Conservation (phyloP, 2,888 invertebrate genomes). For the Urechis unicinctus region DNA sequence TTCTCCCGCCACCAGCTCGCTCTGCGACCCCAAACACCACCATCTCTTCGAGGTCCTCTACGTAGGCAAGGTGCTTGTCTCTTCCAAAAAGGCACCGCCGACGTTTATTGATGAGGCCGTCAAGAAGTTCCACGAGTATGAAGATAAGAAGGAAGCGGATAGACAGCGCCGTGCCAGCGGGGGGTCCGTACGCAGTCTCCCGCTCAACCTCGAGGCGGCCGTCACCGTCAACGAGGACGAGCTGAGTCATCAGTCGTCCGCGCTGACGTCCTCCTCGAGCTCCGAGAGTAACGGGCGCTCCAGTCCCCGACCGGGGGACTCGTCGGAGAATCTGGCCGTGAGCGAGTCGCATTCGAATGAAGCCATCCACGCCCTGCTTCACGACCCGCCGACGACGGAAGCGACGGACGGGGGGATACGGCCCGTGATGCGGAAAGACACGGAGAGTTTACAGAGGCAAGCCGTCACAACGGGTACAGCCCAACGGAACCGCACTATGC, state of each 20-base stretch:
- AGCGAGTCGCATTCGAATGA: too few species aligned
- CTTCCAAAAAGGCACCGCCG: constrained; percentile 78
- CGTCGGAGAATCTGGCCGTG: not conserved
- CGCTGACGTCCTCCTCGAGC: not conserved
- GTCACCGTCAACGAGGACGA: constrained; percentile 40
- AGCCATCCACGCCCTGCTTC: too few species aligned
- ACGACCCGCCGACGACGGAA: too few species aligned
- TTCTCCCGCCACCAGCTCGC: not conserved
- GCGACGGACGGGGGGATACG: too few species aligned
- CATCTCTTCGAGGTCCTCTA: constrained; percentile 67
- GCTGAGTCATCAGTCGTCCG: constrained; percentile 22
- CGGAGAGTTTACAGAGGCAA: not conserved
- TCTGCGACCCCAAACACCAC: constrained; percentile 1
- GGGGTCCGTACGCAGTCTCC: constrained; percentile 41
- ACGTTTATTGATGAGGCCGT: constrained; percentile 86
- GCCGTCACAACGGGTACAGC: not conserved
- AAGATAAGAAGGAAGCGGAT: constrained; percentile 36
- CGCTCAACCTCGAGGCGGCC: constrained; percentile 33
- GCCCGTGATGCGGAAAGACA: too few species aligned
- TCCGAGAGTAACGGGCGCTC: not conserved
- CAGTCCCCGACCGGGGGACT: not conserved
- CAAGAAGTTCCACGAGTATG: constrained; percentile 73
- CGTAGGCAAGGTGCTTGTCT: constrained; percentile 83
- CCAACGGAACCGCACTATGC: constrained; percentile 63
- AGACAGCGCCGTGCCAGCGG: constrained; percentile 26